Percentiles rank a stretch among this genome's conserved stretches.
These are phyloP conservation scores for Lepidocyrtoides sp. DNA, from an alignment of 2,888 invertebrate species.

Conservation along the genomic window DNA sequence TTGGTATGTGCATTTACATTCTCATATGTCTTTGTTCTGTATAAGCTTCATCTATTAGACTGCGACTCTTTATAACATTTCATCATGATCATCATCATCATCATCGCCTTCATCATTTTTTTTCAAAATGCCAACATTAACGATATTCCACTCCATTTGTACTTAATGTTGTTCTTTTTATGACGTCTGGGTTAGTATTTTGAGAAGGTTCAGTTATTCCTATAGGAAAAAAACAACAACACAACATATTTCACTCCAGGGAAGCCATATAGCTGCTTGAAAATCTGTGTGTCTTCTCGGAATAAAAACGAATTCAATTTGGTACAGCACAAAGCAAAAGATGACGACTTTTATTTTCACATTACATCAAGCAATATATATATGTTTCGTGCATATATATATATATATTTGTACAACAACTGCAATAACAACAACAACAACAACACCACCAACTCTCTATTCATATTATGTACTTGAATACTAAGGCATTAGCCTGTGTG, in stretches of 20 bases:
- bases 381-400: neutral
- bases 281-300: slow-evolving; percentile 14
- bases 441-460: neutral
- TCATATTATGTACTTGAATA: neutral
- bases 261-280: neutral
- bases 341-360: slow-evolving; percentile 25
- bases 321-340: neutral
- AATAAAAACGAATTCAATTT: slow-evolving; percentile 59
- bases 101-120: neutral
- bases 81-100: slow-evolving; percentile 31
- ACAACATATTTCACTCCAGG: slow-evolving; percentile 29
- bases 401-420: neutral
- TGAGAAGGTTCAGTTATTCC: slow-evolving; percentile 23
- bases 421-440: too few relatives aligned
- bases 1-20: too few relatives aligned
- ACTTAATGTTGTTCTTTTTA: slow-evolving; percentile 51
- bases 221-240: slow-evolving; percentile 27
- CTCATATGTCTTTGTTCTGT: neutral
- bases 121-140: slow-evolving; percentile 28
- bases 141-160: slow-evolving; percentile 50
- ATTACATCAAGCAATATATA: slow-evolving; percentile 8
- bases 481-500: neutral
- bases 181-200: slow-evolving; percentile 28
- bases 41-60: too few relatives aligned
- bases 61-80: too few relatives aligned